Conservation (phyloP, 2,888 invertebrate genomes). For the Leptinotarsa tumamoca region DNA sequence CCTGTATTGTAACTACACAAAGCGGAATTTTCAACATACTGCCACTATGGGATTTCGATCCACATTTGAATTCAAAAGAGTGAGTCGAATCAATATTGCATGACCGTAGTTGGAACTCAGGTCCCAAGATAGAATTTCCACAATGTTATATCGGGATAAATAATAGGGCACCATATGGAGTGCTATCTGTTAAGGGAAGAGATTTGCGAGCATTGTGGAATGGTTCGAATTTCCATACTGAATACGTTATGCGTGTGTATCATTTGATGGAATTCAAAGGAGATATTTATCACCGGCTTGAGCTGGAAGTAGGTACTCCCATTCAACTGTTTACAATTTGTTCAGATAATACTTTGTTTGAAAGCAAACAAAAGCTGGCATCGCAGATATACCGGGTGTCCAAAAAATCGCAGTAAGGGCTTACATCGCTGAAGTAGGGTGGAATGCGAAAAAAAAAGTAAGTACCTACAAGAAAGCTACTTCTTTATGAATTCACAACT, state of each 20-base stretch:
- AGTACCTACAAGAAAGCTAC: too few species aligned
- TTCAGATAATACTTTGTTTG: too few species aligned
- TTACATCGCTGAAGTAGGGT: too few species aligned
- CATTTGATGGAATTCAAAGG: neutral
- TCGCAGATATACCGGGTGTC: too few species aligned
- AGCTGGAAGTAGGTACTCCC: too few species aligned
- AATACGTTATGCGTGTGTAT: neutral
- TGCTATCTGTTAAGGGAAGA: constrained; percentile 9
- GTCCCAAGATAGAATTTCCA: constrained; percentile 25
- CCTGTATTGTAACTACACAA: constrained; percentile 36
- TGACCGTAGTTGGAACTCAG: constrained; percentile 27
- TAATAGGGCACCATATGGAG: constrained; percentile 21
- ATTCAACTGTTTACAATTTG: too few species aligned
- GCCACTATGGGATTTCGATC: constrained; percentile 31
- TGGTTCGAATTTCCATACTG: constrained; percentile 4
- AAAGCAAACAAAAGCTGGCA: too few species aligned
- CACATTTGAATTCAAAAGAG: constrained; percentile 35
- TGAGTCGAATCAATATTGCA: constrained; percentile 41
- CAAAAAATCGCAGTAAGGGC: too few species aligned
- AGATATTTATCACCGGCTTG: neutral
- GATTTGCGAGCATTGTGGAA: constrained; percentile 7
- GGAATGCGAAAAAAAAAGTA: too few species aligned
- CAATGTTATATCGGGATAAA: constrained; percentile 17
- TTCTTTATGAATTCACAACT: too few species aligned
- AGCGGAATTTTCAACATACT: constrained; percentile 33